Conservation (phyloP, 1,140 invertebrate genomes). For the Zaprionus davidi region DNA sequence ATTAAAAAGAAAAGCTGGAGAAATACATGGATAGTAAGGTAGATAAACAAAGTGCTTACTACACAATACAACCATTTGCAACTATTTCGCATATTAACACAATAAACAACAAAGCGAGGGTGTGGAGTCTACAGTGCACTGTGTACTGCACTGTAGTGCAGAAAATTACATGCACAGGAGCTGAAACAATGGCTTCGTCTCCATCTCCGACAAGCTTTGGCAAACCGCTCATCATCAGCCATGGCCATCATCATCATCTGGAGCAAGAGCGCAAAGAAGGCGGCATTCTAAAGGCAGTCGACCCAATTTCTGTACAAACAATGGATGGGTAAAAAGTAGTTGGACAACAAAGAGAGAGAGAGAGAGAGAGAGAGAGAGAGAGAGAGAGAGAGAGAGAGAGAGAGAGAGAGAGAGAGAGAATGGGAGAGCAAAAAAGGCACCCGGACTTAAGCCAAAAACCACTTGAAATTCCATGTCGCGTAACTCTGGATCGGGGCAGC, state of each 20-base stretch:
- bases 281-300: slow-evolving; percentile 30
- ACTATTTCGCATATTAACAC: not conserved
- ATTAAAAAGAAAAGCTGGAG: not conserved
- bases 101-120: slow-evolving; percentile 12
- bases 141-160: slow-evolving; percentile 19
- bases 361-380: not conserved
- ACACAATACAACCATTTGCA: not conserved
- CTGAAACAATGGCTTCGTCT: slow-evolving; percentile 65
- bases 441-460: slow-evolving; percentile 59
- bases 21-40: not conserved
- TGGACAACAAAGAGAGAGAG: slow-evolving; percentile 9
- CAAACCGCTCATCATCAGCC: slow-evolving; percentile 55
- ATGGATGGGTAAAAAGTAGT: slow-evolving; percentile 61
- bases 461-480: slow-evolving; percentile 63
- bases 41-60: not conserved
- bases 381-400: not conserved
- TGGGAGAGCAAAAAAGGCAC: slow-evolving; percentile 9
- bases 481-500: slow-evolving; percentile 11
- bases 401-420: not conserved
- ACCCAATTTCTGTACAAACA: slow-evolving; percentile 75
- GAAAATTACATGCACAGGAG: slow-evolving; percentile 76
- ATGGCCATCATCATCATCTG: slow-evolving; percentile 35
- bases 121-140: slow-evolving; percentile 19
- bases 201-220: slow-evolving; percentile 40
- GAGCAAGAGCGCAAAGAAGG: slow-evolving; percentile 4